Percentiles rank a stretch among this genome's conserved stretches.
Conservation (phyloP, 2,113 vertebrate species). For the Scartelaos histophorus region DNA sequence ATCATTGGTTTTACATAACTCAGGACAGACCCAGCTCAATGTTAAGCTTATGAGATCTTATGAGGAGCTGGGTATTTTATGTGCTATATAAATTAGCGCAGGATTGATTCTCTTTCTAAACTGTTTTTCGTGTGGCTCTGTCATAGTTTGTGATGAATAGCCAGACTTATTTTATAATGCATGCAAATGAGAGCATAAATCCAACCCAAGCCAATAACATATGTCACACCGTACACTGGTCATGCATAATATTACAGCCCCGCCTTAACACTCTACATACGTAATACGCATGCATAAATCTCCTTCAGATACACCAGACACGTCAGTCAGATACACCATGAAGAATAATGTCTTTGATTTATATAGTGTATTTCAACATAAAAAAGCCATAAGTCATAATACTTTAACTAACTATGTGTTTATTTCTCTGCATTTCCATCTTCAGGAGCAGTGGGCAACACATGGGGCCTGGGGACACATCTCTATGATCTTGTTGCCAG, state of each 20-base stretch:
- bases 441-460: no score
- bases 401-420: no score
- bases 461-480: no score
- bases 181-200: neutral
- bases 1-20: neutral
- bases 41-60: neutral
- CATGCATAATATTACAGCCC: no score
- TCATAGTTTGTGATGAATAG: neutral
- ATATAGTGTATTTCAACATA: neutral
- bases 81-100: neutral
- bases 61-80: neutral
- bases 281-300: no score
- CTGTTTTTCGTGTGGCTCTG: neutral
- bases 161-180: neutral
- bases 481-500: no score
- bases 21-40: neutral
- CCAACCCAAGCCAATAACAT: no score
- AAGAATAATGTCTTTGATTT: neutral
- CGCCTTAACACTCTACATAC: no score
- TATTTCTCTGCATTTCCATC: no score
- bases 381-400: no score
- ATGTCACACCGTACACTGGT: no score
- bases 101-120: neutral
- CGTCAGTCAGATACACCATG: neutral
- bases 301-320: no score